Evolutionary conservation across 2,113 vertebrate species (phyloP), one percentile per base, ranked within the genome.

Genomic region (Nyctereutes procyonoides): DNA sequence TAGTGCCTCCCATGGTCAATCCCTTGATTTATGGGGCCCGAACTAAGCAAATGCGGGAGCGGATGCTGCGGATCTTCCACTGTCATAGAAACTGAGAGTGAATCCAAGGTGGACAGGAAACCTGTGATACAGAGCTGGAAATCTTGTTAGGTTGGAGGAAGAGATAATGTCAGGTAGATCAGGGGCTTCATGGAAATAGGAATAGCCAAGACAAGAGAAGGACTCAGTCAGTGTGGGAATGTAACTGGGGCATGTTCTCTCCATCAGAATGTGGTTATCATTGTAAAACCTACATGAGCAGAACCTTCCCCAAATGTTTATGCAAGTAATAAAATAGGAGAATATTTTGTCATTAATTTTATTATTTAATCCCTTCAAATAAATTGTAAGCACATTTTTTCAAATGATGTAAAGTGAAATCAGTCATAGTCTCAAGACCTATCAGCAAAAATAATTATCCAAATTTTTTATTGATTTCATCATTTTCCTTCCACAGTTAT

Each of bases 1-100:
- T 98, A 17, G 3, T 97, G 43, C 98, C 98, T 0, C 98, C 94
- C 0, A 81, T 98, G 95, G 89, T 96, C 8, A 98, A 96, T 43
- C 98, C 98, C 0, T 0, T 92, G 0, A 96, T 97, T 82, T 96
- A 91, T 0, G 88, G 91, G 0, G 83, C 60, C 30, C 10, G 69
- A 9, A 97, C 95, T 0, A 97, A 69, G 22, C 95, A 98, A 84
- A 77, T 97, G 0, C 2, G 51, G 10, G 56, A 98, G 19, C 28
- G 69, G 79, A 58, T 97, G 0, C 5, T 94, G 9, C 43, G 1
- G 3, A 71, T 96, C 11, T 10, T 98, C 3, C 87, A 24, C 38
- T 96, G 87, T 80, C 60, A 16, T 22, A 24, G 48, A 67, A 11
- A 67, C 20, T 83, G 30, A 97, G 8, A 10, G 38, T 74, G n/a